phyloP scores from a whole-genome alignment of 1,140 invertebrate species.

The Lucilia sericata region DNA sequence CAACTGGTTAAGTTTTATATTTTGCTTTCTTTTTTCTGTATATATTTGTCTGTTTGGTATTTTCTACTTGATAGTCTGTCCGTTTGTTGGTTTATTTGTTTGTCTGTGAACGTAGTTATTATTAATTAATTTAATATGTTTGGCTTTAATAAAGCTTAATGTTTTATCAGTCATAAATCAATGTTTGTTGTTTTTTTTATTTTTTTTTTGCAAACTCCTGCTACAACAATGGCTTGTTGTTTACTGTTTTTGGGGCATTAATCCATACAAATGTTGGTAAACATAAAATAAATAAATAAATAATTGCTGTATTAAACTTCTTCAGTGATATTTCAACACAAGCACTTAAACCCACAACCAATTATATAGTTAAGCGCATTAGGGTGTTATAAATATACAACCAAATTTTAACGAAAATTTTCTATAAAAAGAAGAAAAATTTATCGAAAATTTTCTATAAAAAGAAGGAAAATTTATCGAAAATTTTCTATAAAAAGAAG shows the following conservation, averaged over 20 bases:
- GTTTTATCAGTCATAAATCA: constrained; percentile 1
- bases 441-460: too few relatives aligned
- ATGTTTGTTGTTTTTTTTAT: not conserved
- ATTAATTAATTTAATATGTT: constrained; percentile 28
- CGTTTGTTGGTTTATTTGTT: too few relatives aligned
- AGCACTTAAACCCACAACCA: not conserved
- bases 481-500: too few relatives aligned
- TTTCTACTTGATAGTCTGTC: too few relatives aligned
- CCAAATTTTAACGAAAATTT: too few relatives aligned
- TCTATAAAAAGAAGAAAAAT: too few relatives aligned
- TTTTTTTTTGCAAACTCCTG: not conserved
- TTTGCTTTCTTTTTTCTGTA: too few relatives aligned
- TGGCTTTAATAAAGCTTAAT: constrained; percentile 11
- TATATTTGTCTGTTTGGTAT: too few relatives aligned
- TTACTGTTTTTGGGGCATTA: not conserved
- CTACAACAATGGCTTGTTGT: not conserved
- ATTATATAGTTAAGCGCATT: not conserved
- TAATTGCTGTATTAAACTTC: constrained; percentile 9
- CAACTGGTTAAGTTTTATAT: too few relatives aligned
- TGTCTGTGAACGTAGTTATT: not conserved
- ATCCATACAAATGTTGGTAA: constrained; percentile 12
- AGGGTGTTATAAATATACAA: too few relatives aligned
- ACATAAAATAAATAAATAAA: not conserved
- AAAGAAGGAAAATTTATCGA: too few relatives aligned
- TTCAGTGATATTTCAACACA: not conserved